phyloP scores from a whole-genome alignment of 2,113 vertebrate genomes.

The Dasyurus viverrinus region DNA sequence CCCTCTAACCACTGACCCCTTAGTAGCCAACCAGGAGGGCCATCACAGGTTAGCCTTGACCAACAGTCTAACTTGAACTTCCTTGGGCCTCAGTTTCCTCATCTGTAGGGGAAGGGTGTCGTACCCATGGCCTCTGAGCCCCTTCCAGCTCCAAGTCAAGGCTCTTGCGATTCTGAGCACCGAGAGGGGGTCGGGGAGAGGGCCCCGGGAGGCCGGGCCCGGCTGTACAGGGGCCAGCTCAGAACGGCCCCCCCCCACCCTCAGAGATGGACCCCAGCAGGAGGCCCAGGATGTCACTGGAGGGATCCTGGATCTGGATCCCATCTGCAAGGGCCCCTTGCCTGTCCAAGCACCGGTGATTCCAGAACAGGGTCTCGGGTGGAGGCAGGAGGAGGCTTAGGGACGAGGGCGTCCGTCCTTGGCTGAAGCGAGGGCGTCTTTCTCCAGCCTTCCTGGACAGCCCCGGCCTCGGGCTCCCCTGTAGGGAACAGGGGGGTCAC shows the following conservation, averaged over 20 bases:
- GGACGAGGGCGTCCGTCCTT: background rate
- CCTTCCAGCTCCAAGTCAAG: background rate
- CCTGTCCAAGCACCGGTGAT: background rate
- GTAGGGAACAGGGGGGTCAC: background rate
- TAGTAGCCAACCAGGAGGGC: background rate
- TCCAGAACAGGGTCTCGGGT: background rate
- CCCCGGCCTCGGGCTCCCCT: background rate
- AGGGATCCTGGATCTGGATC: background rate
- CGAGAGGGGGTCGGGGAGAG: background rate
- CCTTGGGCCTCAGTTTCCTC: background rate
- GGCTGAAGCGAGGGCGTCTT: background rate
- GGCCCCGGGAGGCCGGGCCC: background rate
- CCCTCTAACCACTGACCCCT: too few species aligned
- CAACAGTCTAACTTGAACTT: background rate
- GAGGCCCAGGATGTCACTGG: background rate
- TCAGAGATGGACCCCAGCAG: background rate
- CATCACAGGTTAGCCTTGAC: background rate
- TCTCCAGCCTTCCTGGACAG: background rate
- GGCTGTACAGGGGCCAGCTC: conserved; percentile 20
- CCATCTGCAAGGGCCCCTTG: too few species aligned
- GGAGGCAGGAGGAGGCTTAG: background rate
- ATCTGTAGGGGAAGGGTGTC: background rate
- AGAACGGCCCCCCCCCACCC: background rate
- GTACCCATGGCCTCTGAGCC: background rate
- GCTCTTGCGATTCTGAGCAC: background rate